Evolutionary conservation across 1,140 invertebrate species (phyloP).

Genomic region (Cephus cinctus): DNA sequence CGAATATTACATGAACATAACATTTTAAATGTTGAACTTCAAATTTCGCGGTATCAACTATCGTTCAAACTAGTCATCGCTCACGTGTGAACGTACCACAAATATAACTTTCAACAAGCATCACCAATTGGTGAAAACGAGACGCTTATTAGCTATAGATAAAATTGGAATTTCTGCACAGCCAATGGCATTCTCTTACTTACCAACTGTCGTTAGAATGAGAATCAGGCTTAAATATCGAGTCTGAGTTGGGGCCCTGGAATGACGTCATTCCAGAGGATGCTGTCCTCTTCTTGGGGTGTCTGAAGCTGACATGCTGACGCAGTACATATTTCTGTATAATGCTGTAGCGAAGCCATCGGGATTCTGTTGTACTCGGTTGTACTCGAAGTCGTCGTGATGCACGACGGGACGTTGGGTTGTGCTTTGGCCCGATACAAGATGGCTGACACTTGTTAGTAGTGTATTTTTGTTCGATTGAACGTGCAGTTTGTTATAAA

Average conservation of each 20-base stretch:
- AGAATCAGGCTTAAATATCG: not conserved
- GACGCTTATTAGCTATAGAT: not conserved
- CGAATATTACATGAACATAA: too few species aligned
- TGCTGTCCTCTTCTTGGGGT: not conserved
- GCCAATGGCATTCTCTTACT: not conserved
- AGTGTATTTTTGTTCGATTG: constrained; percentile 42
- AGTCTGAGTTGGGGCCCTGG: not conserved
- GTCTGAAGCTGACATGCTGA: not conserved
- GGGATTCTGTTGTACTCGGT: not conserved
- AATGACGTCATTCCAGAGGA: not conserved
- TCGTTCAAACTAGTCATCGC: too few species aligned
- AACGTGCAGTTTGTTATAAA: constrained; percentile 29
- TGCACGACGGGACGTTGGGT: constrained; percentile 34
- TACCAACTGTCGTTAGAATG: not conserved
- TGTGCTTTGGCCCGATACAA: constrained; percentile 37
- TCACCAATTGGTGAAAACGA: not conserved
- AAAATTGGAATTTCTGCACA: not conserved
- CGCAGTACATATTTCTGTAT: not conserved
- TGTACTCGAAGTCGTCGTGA: constrained; percentile 9
- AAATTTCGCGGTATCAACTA: too few species aligned
- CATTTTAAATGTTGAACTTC: too few species aligned
- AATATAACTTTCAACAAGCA: not conserved
- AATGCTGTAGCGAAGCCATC: too few species aligned
- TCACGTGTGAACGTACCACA: too few species aligned
- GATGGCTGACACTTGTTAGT: constrained; percentile 55